Base-by-base conservation (phyloP, 2,888 invertebrate species). In the Hirtodrosophila confusa region DNA sequence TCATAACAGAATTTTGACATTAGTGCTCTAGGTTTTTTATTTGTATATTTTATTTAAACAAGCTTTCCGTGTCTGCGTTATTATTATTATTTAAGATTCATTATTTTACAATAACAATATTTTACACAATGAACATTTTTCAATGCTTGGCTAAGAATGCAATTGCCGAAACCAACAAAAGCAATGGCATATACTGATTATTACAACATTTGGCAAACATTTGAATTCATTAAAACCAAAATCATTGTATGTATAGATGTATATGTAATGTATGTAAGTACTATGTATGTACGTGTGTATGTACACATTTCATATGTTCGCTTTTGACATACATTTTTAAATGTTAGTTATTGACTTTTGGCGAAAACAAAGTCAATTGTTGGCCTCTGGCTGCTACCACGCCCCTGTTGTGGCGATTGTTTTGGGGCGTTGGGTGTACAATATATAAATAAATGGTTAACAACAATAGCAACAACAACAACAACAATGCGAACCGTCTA, bases 151-250 rank as follows among this genome's bases (percentile, higher is more conserved):
- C 31, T 31, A 44, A 69, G 54, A 62, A 69, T 55, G 37, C 55
- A 41, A 58, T 23, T 31, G n/a, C 12, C 27, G 35, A 7, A 33
- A 48, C 3, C 7, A 47, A 31, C 9, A 47, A 45, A 31, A 51
- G 56, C 66, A 63, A 72, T 69, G 57, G 43, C n/a, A 44, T 33
- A 33, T 1, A 2, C 17, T 17, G 17, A 17, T 17, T 61, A 69
- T 78, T 78, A 64, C 77, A 79, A 69, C 79, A 78, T 76, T 76
- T 79, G 66, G 69, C 76, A 75, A 79, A 75, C 79, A 71, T 71
- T 77, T 64, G 43, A 73, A 57, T 48, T 54, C 7, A 56, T 49
- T 53, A 44, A 48, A 45, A 48, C 35, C 27, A 45, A 56, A 54
- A 63, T 55, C 50, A 53, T 60, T 47, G 17, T 17, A 17, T 17